Evolutionary conservation across 1,140 invertebrate species (phyloP).

Genomic region (Amyelois transitella): DNA sequence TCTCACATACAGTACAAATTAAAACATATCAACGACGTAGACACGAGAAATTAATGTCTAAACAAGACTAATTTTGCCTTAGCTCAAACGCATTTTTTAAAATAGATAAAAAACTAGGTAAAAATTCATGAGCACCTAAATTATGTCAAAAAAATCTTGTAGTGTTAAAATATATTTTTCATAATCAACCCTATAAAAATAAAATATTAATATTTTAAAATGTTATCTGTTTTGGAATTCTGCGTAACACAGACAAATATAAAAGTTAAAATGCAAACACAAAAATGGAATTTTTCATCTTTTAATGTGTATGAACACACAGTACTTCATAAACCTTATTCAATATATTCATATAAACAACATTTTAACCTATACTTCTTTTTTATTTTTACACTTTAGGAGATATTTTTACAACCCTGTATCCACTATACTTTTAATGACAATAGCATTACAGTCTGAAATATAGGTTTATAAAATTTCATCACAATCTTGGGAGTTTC

Average conservation of each 20-base stretch:
- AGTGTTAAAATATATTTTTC: constrained; percentile 19
- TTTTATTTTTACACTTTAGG: constrained; percentile 63
- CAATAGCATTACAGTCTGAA: constrained; percentile 50
- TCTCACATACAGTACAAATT: constrained; percentile 18
- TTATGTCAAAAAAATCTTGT: constrained; percentile 6
- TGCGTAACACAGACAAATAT: constrained; percentile 28
- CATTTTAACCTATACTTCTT: constrained; percentile 54
- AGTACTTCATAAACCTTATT: constrained; percentile 61
- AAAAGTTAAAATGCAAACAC: constrained; percentile 56
- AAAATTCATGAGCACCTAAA: constrained; percentile 15
- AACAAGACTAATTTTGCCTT: neutral
- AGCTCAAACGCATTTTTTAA: constrained; percentile 14
- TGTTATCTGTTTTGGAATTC: constrained; percentile 46
- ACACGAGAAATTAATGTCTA: neutral
- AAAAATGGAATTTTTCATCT: constrained; percentile 55
- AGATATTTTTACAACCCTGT: constrained; percentile 74
- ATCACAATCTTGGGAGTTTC: constrained; percentile 2
- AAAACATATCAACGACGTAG: neutral
- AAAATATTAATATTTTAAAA: constrained; percentile 47
- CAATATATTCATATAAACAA: constrained; percentile 70
- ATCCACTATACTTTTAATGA: constrained; percentile 70
- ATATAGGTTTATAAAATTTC: constrained; percentile 19
- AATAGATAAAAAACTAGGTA: constrained; percentile 1
- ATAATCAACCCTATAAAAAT: constrained; percentile 47
- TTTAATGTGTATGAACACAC: constrained; percentile 58